A percentile compares a stretch with the other conserved stretches of the same genome.
Evolutionary conservation across 2,888 invertebrate species (phyloP).

Genomic region (Melanotus villosus): DNA sequence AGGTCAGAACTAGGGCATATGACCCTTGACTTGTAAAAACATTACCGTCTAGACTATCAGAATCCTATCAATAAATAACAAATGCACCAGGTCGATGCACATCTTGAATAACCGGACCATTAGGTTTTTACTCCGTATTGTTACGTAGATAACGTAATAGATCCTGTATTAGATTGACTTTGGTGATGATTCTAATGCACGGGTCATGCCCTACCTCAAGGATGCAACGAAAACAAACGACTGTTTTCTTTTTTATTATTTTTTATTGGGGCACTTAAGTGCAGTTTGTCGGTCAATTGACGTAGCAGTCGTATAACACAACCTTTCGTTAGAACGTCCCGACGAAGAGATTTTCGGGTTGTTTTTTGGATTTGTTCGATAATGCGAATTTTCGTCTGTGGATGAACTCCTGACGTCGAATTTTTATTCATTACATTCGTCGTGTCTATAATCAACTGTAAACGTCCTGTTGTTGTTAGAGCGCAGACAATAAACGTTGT

Average conservation of each 20-base stretch:
- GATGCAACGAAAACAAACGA: neutral
- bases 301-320: too few species aligned
- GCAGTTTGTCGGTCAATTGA: too few species aligned
- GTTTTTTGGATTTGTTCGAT: too few species aligned
- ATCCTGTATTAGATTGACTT: neutral
- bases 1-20: slow-evolving; percentile 26
- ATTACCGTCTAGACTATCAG: slow-evolving; percentile 43
- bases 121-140: neutral
- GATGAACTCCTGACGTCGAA: slow-evolving; percentile 30
- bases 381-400: too few species aligned
- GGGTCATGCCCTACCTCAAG: neutral
- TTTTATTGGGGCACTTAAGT: too few species aligned
- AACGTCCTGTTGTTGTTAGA: slow-evolving; percentile 45
- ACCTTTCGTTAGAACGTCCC: too few species aligned
- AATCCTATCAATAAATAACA: slow-evolving; percentile 30
- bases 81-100: slow-evolving; percentile 43
- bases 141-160: neutral
- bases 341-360: too few species aligned
- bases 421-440: slow-evolving; percentile 38
- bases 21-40: slow-evolving; percentile 42
- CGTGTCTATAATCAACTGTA: slow-evolving; percentile 37
- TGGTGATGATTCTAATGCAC: neutral
- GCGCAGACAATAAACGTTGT: slow-evolving; percentile 41
- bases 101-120: slow-evolving; percentile 13
- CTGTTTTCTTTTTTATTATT: too few species aligned